Evolutionary conservation across 92 coral and sea anemone species (phyloP).

Genomic region (Umimayanthus kanabou): DNA sequence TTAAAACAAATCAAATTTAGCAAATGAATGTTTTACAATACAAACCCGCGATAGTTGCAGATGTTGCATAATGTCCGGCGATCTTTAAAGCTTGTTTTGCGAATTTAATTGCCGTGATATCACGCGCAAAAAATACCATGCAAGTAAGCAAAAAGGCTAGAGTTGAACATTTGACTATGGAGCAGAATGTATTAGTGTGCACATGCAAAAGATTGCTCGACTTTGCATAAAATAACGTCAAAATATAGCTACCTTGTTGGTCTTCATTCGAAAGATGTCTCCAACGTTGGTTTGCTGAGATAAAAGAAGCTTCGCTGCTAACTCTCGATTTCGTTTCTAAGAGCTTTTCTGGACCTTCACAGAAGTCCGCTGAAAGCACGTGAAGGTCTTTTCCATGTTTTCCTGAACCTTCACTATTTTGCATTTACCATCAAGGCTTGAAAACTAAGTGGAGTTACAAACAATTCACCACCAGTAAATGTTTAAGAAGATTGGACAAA

Average conservation of each 20-base stretch:
- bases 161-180: background rate
- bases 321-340: conserved; percentile 1
- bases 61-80: background rate
- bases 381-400: conserved; percentile 10
- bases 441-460: background rate
- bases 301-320: background rate
- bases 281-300: background rate
- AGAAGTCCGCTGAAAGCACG: conserved; percentile 1
- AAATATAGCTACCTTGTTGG: background rate
- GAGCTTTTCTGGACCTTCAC: background rate
- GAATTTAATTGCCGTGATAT: background rate
- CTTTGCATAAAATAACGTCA: background rate
- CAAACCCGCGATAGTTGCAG: background rate
- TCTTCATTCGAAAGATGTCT: background rate
- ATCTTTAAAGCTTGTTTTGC: background rate
- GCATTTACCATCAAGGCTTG: conserved; percentile 23
- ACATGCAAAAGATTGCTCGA: background rate
- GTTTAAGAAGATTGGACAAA: conserved; percentile 17
- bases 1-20: background rate
- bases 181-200: background rate
- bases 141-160: background rate
- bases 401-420: conserved; percentile 18
- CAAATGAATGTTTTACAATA: background rate
- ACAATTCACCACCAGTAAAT: conserved; percentile 44
- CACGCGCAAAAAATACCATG: background rate